Base-by-base conservation (phyloP, 1,140 invertebrate genomes). In the Bathynomus jamesi region DNA sequence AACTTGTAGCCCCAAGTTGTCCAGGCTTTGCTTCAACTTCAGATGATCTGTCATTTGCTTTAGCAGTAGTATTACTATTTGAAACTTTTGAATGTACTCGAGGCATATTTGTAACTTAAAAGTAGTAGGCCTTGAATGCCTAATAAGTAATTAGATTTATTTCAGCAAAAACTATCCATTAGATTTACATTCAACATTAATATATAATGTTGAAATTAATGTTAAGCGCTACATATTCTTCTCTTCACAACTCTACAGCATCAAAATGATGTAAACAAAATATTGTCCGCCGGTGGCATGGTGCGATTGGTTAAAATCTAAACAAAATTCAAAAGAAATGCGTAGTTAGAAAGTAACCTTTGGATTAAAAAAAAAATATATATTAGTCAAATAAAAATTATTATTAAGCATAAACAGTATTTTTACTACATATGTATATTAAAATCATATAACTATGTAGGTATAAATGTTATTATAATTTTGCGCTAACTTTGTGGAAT, bases 1-100 rank as follows among this genome's bases (percentile, higher is more conserved):
- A 85, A 80, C 92, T 96, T 78, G 85, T 83, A 78, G 83, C 83
- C 29, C 84, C 85, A 8, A 77, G 30, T 4, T 71, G 76, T 25
- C 76, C 73, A 25, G 76, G 68, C 69, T 53, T 53, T 2, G 21
- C 21, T 53, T 53, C 40, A 53, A 17, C 21, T 53, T 53, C 40
- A 17, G 40, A 17, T 53, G 11, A 17, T 53, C 40, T 53, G 40
- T 11, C 11, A 53, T 53, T 53, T 53, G 40, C 13, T 53, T 53
- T 53, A 17, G 21, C 2, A 53, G 2, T 53, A 53, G 21, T 21
- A 53, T 53, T 53, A 21, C 40, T 53, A 53, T 53, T 53, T 53
- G 40, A 11, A 53, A 11, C 40, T 53, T 53, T 53, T 21, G 40
- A 21, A 53, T 53, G 40, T 53, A 21, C 21, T 53, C 40, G 40